These are phyloP conservation scores for Leptopilina drosophilae DNA, from an alignment of 2,888 invertebrate species.

Conservation along the genomic window DNA sequence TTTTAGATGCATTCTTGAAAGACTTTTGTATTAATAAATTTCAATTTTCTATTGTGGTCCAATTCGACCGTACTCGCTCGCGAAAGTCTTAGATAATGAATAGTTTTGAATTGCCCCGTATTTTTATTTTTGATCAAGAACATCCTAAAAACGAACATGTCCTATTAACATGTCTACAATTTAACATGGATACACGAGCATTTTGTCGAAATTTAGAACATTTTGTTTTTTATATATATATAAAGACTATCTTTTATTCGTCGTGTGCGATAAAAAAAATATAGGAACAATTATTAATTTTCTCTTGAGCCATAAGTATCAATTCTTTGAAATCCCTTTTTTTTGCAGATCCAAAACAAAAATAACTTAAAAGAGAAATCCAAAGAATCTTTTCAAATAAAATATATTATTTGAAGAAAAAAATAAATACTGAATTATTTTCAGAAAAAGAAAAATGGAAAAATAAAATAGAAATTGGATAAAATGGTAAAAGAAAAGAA, in stretches of 20 bases:
- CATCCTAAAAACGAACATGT: conserved; percentile 72
- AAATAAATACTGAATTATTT: too few relatives aligned
- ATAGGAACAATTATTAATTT: conserved; percentile 13
- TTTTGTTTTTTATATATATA: conserved; percentile 56
- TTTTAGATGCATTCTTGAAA: conserved; percentile 59
- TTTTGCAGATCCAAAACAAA: neutral
- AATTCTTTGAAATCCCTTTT: neutral
- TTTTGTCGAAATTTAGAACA: conserved; percentile 59
- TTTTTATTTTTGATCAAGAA: conserved; percentile 66
- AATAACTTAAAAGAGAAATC: too few relatives aligned
- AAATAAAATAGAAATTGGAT: too few relatives aligned
- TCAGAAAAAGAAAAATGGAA: too few relatives aligned
- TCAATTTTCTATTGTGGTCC: conserved; percentile 57
- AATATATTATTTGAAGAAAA: too few relatives aligned
- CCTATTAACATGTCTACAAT: conserved; percentile 70
- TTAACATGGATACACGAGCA: conserved; percentile 70
- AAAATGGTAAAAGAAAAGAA: too few relatives aligned
- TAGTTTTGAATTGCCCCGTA: conserved; percentile 63
- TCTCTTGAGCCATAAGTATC: neutral
- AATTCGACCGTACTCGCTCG: conserved; percentile 54
- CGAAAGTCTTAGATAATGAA: conserved; percentile 54
- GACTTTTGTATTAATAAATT: conserved; percentile 67
- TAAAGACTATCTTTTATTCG: conserved; percentile 29
- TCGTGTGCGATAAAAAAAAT: conserved; percentile 25
- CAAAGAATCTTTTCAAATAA: too few relatives aligned